These are phyloP conservation scores for Brachypterus glaber DNA, from an alignment of 2,888 invertebrate species.

Conservation along the genomic window DNA sequence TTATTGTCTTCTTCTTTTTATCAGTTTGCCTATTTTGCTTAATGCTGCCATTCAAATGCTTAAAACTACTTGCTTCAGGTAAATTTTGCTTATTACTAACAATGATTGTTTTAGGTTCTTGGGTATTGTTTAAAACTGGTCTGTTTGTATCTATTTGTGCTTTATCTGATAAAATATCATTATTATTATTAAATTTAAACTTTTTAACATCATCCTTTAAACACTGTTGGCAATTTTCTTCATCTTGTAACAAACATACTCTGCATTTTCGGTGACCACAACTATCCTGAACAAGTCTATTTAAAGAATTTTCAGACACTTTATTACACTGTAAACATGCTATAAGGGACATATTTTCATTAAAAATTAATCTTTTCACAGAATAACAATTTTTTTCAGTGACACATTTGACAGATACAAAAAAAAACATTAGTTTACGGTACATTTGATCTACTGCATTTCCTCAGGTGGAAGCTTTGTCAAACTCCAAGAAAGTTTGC, in stretches of 20 bases:
- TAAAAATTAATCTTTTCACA: too few relatives aligned
- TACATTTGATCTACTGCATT: slow-evolving; percentile 8
- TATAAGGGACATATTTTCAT: too few relatives aligned
- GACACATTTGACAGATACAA: too few relatives aligned
- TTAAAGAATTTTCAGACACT: slow-evolving; percentile 46
- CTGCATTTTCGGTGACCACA: slow-evolving; percentile 72
- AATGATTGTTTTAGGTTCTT: slow-evolving; percentile 1
- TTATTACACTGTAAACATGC: slow-evolving; percentile 50
- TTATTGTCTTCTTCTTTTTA: slow-evolving; percentile 21
- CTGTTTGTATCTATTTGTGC: slow-evolving; percentile 3
- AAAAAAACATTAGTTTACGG: slow-evolving; percentile 9
- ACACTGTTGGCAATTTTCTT: slow-evolving; percentile 53
- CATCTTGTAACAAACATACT: slow-evolving; percentile 58
- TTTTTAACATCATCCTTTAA: slow-evolving; percentile 14
- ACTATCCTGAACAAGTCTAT: slow-evolving; percentile 59
- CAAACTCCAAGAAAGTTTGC: too few relatives aligned
- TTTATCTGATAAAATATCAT: slow-evolving; percentile 6
- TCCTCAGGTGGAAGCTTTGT: too few relatives aligned
- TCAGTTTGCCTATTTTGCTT: slow-evolving; percentile 10
- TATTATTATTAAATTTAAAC: too few relatives aligned
- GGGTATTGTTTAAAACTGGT: slow-evolving; percentile 4
- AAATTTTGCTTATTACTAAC: neutral
- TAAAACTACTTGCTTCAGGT: too few relatives aligned
- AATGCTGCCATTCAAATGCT: slow-evolving; percentile 7
- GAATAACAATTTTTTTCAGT: too few relatives aligned